Base-by-base conservation (phyloP, 2,113 vertebrate genomes). In the Brienomyrus brachyistius region DNA sequence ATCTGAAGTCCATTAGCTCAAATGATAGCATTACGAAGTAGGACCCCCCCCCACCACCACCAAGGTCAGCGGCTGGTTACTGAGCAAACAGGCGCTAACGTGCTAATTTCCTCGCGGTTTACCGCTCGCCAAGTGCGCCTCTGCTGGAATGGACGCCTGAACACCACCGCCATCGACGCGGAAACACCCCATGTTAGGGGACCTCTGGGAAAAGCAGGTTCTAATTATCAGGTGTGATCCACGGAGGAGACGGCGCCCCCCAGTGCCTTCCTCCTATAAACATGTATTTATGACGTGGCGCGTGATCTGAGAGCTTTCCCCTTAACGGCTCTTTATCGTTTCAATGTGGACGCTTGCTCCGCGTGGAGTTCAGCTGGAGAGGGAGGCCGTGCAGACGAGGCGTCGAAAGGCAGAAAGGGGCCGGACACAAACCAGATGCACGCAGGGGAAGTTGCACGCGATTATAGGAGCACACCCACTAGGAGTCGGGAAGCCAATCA, bases 171-270 rank as follows among this genome's bases (percentile, higher is more conserved):
- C 96, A 96, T 97, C 95, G 96, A 95, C 21, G 50, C 94, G 96
- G 97, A 97, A 96, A 97, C 95, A 96, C 95, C 94, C 56, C 94
- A 94, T 94, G 96, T 97, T 96, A 97, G 95, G 96, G 96, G 96
- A 97, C 96, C 96, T 97, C 95, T 92, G 94, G 62, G 95, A 95
- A 94, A 96, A 97, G 96, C 96, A 99, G 98, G 96, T 97, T 98
- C 97, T 97, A 98, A 99, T 99, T 98, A 99, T 97, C 97, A 99
- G 97, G 98, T 99, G 98, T 97, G 97, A 96, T 97, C 97, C 97
- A 96, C 97, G 97, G 56, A 96, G 95, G 95, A 96, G 95, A 97
- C 96, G 95, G 95, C 95, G 95, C 96, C 82, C 82, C 82, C 82
- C 82, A 40, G 2, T 10, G 43, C 80, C 66, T 77, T n/a, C 31